Evolutionary conservation across 30 jellyfish, hydroid and myxozoan genomes (phyloP), one percentile per base, ranked within the genome.

Genomic region (Sanderia malayensis): DNA sequence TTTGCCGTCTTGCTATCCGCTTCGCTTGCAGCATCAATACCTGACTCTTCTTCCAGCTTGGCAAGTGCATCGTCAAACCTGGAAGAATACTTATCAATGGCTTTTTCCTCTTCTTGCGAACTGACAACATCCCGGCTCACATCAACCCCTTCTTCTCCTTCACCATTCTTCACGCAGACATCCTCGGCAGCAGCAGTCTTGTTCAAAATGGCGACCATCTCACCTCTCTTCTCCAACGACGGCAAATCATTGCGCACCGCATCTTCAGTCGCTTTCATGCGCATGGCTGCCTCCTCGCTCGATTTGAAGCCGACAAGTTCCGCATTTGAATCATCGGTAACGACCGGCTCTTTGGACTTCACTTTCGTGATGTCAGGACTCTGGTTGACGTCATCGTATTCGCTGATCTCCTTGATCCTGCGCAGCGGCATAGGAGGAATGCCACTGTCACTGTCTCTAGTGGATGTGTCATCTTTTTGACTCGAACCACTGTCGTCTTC

Each of bases 371-470:
- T 74, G 45, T 83, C 88, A 44, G 90, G 75, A 19, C 74, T 89
- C 2, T 89, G 94, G 61, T 73, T 29, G 30, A 86, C 21, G 27
- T 68, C 66, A 23, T 70, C 82, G 58, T 70, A 93, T 19, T 64
- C 87, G 44, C 94, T 74, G 69, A 89, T 64, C 26, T 89, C 97
- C 59, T 89, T 89, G 96, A 89, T 82, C 81, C 84, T 89, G 23
- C 97, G 80, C 76, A 89, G 84, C n/a, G 97, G 97, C 97, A 89
- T 89, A 3, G 97, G 97, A 1, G 97, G 97, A n/a, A 89, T 71
- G 11, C 94, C 97, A 44, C 94, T 76, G 37, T 75, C 96, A 27
- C 91, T 73, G 52, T 76, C 93, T 61, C 96, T 20, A 6, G 72
- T 61, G 6, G 97, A 89, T 0, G 97, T 82, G 46, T 89, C 97